Base-by-base conservation (phyloP, 2,888 invertebrate genomes). In the Anthophora plumipes region DNA sequence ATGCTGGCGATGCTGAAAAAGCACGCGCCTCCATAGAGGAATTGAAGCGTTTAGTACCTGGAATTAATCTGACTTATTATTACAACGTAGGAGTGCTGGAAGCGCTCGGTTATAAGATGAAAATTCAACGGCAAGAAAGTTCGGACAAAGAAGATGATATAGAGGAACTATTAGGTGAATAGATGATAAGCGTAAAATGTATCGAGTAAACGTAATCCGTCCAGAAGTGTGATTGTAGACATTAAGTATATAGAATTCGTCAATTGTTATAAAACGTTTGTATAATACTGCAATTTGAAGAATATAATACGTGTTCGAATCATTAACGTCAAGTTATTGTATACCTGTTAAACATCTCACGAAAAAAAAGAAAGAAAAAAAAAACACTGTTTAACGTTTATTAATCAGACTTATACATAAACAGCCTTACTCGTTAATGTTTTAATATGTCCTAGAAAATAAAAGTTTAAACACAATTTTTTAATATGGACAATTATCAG, bases 111-210 rank as follows among this genome's bases (percentile, higher is more conserved):
- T 93, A 91, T 68, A 91, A 92, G 78, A 88, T 90, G 71, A 91
- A 88, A 39, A 80, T 92, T 20, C 86, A 91, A 57, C 88, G 89
- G 4, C 88, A 92, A n/a, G 90, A 91, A 31, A 91, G 91, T 48
- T 90, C 91, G 0, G 92, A 93, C 17, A 91, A 90, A 48, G 93
- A 93, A 43, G 93, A 93, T 69, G 93, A 91, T 31, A 93, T 93
- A 41, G 93, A 93, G 46, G 93, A 93, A 83, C 85, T 93, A 4
- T 79, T 93, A 43, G 93, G 93, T 22, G 93, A 93, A 82, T 93
- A 78, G 90, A 67, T 48, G 17, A 20, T 39, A 64, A 12, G 48
- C 14, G 20, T 14, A 46, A 50, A 39, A 52, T 46, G 37, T 50
- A 60, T 46, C 20, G 54, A 73, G 39, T 48, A 52, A 59, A 69